Percentiles rank a stretch among this genome's conserved stretches.
These are phyloP conservation scores for Sinocyclocheilus grahami DNA, from an alignment of 2,113 vertebrate genomes.

Conservation along the genomic window DNA sequence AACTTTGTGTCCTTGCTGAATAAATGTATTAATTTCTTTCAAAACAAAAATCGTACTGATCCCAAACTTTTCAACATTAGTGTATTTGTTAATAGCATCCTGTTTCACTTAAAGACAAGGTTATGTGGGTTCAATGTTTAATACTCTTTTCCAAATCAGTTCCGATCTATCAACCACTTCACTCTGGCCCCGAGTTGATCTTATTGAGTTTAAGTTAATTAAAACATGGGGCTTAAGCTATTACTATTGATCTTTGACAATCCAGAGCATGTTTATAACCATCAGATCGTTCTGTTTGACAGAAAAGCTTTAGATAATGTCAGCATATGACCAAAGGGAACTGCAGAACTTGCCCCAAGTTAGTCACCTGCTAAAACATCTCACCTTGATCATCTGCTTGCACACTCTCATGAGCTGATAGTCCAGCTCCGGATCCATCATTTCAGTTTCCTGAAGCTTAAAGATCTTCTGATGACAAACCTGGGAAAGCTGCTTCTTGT, in stretches of 20 bases:
- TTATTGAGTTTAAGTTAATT: constrained; percentile 14
- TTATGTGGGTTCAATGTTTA: not conserved
- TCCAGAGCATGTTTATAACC: not conserved
- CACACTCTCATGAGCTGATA: constrained; percentile 89
- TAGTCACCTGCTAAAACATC: not conserved
- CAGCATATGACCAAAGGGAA: not conserved
- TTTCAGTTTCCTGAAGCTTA: constrained; percentile 87
- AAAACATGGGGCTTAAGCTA: not conserved
- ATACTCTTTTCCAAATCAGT: not conserved
- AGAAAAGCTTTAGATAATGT: not conserved
- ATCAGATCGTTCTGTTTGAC: not conserved
- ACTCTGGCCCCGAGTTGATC: not conserved
- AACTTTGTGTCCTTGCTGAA: not conserved
- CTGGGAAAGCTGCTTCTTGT: constrained; percentile 79
- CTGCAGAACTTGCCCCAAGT: not conserved
- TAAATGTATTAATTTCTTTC: not conserved
- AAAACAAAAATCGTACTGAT: not conserved
- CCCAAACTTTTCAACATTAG: not conserved
- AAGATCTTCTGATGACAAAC: constrained; percentile 88
- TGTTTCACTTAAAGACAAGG: not conserved
- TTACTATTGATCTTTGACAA: not conserved
- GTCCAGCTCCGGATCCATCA: constrained; percentile 89
- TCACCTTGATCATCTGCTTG: constrained; percentile 92
- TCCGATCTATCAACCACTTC: not conserved
- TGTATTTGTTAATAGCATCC: not conserved